phyloP scores from a whole-genome alignment of 1,140 invertebrate species.

The Neocloeon triangulifer region DNA sequence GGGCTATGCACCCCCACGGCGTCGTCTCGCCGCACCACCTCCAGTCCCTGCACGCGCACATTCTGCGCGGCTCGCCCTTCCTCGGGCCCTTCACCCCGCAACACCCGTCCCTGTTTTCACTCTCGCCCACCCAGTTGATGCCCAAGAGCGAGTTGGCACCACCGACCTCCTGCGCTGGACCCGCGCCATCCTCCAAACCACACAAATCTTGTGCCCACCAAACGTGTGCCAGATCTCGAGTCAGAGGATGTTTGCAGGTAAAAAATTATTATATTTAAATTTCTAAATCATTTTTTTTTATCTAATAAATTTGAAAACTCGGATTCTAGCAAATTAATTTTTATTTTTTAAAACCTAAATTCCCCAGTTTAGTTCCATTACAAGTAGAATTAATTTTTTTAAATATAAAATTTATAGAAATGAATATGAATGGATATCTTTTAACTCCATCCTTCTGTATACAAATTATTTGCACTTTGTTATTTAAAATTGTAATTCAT shows the following conservation, averaged over 20 bases:
- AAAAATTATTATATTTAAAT: no score
- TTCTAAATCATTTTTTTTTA: no score
- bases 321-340: no score
- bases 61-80: conserved; percentile 28
- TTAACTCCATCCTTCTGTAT: no score
- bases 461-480: no score
- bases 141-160: not conserved
- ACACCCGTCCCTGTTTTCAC: conserved; percentile 19
- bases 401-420: no score
- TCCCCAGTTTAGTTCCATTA: no score
- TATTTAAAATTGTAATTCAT: no score
- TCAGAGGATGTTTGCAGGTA: not conserved
- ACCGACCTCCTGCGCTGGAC: not conserved
- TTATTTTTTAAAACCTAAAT: no score
- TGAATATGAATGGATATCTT: no score
- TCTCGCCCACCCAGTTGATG: not conserved
- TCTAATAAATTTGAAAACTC: no score
- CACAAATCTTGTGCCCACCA: not conserved
- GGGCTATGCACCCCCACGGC: conserved; percentile 40
- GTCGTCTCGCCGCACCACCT: conserved; percentile 39
- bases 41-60: conserved; percentile 53
- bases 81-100: conserved; percentile 15
- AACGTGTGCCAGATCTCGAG: not conserved
- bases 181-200: not conserved
- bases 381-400: no score